Evolutionary conservation across 2,888 invertebrate species (phyloP), one percentile per base, ranked within the genome.

Genomic region (Ceramica pisi): DNA sequence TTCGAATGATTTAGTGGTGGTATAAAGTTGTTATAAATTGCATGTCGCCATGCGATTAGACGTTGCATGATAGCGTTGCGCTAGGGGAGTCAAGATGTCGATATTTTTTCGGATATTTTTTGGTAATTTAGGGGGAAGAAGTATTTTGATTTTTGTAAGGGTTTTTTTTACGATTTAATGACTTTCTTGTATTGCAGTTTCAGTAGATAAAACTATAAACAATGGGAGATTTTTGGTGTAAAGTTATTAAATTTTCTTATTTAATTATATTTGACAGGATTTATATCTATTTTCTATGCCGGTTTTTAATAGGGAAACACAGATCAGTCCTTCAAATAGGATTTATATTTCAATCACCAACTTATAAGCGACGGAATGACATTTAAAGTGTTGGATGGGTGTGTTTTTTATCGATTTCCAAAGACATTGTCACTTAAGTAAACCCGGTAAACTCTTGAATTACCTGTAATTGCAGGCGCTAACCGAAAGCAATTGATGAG

Each of bases 41-140:
- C 66, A 64, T 81, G 78, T 60, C 60, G 81, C 53, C 70, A 78
- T 68, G 60, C 51, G 55, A 78, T 80, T 71, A 80, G 74, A 41
- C 56, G 57, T 81, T 75, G 81, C 75, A 69, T 55, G 81, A 71
- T 80, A 78, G 55, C 59, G 53, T 19, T 59, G 8, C 2, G 21
- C 2, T 75, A 81, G 78, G 81, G 81, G 1, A 78, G 81, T 44
- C 50, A 35, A 26, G 6, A 1, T 35, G 6, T 19, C 23, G 19
- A 50, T 66, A 59, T 48, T 53, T 41, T 41, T 46, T 59, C 48
- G 51, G 57, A 69, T 69, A 63, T 41, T 59, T 65, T 55, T 50
- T 3, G 10, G 9, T 12, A 41, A 2, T 6, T 41, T 9, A 12
- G 41, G 9, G 10, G 41, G 41, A 41, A 41, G 6, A 41, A 41